Conservation (phyloP, 2,797 vertebrate genomes). For the Ceryle rudis region DNA sequence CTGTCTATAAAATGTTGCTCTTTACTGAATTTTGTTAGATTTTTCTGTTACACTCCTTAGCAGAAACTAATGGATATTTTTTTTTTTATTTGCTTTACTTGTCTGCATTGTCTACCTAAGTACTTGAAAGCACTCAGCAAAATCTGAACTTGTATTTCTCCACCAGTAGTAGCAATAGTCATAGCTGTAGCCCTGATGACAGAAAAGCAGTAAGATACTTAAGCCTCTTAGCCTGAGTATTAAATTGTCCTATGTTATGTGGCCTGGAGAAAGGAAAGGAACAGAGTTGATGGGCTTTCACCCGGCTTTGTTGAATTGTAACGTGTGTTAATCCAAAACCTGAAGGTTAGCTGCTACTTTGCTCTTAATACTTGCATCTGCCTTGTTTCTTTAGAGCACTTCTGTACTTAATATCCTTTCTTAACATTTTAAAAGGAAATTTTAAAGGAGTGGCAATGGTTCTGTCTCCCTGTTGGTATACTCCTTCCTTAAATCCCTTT, state of each 20-base stretch:
- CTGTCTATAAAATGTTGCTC: not conserved
- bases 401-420: not conserved
- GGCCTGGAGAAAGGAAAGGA: not conserved
- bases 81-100: not conserved
- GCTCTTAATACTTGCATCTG: not conserved
- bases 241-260: not conserved
- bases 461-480: not conserved
- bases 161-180: not conserved
- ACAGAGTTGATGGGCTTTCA: not conserved
- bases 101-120: not conserved
- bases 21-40: not conserved
- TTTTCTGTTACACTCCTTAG: not conserved
- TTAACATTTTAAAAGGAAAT: not conserved
- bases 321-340: not conserved
- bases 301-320: not conserved
- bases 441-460: not conserved
- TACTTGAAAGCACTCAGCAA: not conserved
- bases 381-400: not conserved
- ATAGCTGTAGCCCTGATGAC: not conserved
- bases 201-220: not conserved
- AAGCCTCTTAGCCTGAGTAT: not conserved
- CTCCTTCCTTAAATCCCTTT: not conserved
- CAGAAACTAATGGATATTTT: not conserved
- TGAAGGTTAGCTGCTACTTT: not conserved
- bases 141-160: not conserved